phyloP scores from a whole-genome alignment of 2,113 vertebrate species.

The Gulo gulo region DNA sequence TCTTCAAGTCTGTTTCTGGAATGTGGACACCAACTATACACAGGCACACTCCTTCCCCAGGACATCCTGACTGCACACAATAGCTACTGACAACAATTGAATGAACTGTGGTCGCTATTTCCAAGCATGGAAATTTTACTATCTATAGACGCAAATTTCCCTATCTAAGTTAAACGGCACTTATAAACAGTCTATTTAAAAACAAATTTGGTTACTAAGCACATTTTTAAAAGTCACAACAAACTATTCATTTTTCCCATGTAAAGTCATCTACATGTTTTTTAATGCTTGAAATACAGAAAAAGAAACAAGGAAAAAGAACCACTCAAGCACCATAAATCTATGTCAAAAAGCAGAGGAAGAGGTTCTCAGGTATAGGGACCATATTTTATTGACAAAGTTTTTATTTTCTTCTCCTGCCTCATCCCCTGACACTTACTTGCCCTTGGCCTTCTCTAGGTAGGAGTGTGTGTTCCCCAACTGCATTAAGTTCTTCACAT shows the following conservation, averaged over 20 bases:
- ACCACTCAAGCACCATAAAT: neutral
- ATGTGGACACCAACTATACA: constrained; percentile 79
- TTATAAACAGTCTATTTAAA: constrained; percentile 71
- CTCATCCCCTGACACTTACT: neutral
- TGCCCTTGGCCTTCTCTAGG: constrained; percentile 1
- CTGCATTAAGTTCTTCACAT: neutral
- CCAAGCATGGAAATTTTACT: constrained; percentile 88
- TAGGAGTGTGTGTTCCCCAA: neutral
- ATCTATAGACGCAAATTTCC: constrained; percentile 82
- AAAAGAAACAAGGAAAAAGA: neutral
- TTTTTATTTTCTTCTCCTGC: constrained; percentile 19
- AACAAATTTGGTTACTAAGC: constrained; percentile 68
- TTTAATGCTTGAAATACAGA: neutral
- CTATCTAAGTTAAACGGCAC: constrained; percentile 67
- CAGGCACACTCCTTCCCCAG: constrained; percentile 88
- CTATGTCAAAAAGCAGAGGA: neutral
- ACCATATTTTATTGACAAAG: neutral
- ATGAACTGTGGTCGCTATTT: constrained; percentile 83
- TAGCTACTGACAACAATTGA: constrained; percentile 89
- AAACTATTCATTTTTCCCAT: constrained; percentile 10
- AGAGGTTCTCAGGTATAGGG: neutral
- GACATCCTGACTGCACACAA: constrained; percentile 98
- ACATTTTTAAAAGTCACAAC: constrained; percentile 36
- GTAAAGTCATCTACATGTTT: constrained; percentile 13
- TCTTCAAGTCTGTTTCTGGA: constrained; percentile 75